Evolutionary conservation across 1,140 invertebrate genomes (phyloP).

Genomic region (Lepidurus couesii): DNA sequence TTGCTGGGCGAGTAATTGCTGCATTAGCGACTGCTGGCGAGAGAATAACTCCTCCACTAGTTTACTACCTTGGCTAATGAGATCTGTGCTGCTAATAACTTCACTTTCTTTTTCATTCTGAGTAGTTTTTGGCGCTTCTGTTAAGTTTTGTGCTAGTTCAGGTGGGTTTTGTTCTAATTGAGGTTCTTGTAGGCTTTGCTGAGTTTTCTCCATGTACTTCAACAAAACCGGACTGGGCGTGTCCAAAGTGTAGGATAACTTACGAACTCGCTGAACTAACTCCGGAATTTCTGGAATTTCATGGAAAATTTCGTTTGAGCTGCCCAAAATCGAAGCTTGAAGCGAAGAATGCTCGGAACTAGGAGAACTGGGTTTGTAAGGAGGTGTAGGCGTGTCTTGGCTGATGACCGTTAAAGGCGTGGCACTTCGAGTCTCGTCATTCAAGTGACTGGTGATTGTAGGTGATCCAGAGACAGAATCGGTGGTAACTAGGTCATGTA

Average conservation of each 20-base stretch:
- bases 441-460: background rate
- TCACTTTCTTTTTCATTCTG: conserved; percentile 26
- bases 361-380: conserved; percentile 23
- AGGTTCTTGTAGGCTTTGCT: background rate
- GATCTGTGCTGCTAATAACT: background rate
- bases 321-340: background rate
- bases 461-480: conserved; percentile 17
- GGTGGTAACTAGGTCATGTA: background rate
- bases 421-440: background rate
- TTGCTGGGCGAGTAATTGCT: conserved; percentile 33
- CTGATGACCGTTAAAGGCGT: conserved; percentile 24
- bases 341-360: conserved; percentile 30
- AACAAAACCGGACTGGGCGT: conserved; percentile 56
- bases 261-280: conserved; percentile 47
- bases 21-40: conserved; percentile 30
- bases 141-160: background rate
- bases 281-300: conserved; percentile 31
- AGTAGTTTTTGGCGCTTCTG: background rate
- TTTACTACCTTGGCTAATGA: conserved; percentile 16
- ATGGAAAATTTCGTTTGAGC: background rate
- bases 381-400: conserved; percentile 22
- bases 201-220: conserved; percentile 22
- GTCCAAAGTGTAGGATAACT: conserved; percentile 57
- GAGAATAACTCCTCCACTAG: conserved; percentile 29
- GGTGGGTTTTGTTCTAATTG: background rate